Conservation (phyloP, 2,797 vertebrate genomes). For the Neosilurus mollespiculum region DNA sequence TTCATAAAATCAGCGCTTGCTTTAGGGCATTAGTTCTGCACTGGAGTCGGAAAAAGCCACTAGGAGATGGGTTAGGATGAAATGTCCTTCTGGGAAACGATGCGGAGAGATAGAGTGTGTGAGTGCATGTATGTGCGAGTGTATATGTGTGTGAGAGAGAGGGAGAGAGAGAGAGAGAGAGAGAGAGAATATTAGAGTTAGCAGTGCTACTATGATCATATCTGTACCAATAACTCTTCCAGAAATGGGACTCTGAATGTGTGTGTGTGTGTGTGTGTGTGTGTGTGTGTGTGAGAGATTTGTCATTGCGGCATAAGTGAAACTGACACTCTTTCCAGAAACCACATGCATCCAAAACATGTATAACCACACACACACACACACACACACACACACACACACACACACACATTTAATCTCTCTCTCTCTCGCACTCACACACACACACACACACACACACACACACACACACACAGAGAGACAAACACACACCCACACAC, state of each 20-base stretch:
- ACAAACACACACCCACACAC: neutral
- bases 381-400: slow-evolving; percentile 4
- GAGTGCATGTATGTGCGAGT: too few relatives aligned
- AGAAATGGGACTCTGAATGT: slow-evolving; percentile 7
- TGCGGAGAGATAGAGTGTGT: neutral
- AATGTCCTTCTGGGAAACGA: slow-evolving; percentile 10
- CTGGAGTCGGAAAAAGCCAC: slow-evolving; percentile 56
- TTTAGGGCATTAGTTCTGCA: slow-evolving; percentile 61
- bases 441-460: neutral
- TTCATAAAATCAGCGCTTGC: slow-evolving; percentile 57
- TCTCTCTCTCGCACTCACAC: too few relatives aligned
- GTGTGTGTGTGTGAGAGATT: neutral
- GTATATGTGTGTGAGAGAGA: too few relatives aligned
- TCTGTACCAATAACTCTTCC: slow-evolving; percentile 25
- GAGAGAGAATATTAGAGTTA: slow-evolving; percentile 5
- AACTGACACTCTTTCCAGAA: slow-evolving; percentile 2
- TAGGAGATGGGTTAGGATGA: slow-evolving; percentile 46
- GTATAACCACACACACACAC: neutral
- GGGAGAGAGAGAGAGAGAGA: slow-evolving; percentile 7
- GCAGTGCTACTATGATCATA: neutral
- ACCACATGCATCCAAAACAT: slow-evolving; percentile 1
- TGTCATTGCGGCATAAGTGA: neutral
- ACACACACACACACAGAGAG: slow-evolving; percentile 1
- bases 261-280: neutral
- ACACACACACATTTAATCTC: neutral